Conservation (phyloP, 2,888 invertebrate genomes). For the Drosophila ezoana region DNA sequence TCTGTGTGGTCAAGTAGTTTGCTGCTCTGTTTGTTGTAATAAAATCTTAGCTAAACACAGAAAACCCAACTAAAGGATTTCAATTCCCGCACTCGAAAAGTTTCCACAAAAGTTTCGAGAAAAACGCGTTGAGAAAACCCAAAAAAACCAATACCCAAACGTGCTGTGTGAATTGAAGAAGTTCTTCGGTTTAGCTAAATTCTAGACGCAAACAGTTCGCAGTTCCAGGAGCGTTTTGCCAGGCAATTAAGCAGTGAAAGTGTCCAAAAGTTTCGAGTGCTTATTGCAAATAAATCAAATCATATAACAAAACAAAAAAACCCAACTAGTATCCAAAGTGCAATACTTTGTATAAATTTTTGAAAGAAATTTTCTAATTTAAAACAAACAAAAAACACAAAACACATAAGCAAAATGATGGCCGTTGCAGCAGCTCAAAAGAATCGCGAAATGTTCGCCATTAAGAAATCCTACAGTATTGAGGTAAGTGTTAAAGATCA, state of each 20-base stretch:
- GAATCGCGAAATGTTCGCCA: slow-evolving; percentile 98
- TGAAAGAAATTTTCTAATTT: slow-evolving; percentile 47
- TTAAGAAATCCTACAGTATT: slow-evolving; percentile 98
- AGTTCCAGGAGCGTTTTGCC: slow-evolving; percentile 57
- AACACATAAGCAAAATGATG: slow-evolving; percentile 87
- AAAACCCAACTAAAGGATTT: slow-evolving; percentile 15
- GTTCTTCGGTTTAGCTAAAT: slow-evolving; percentile 71
- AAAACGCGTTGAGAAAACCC: slow-evolving; percentile 68
- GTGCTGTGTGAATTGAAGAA: slow-evolving; percentile 55
- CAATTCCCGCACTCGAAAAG: slow-evolving; percentile 33
- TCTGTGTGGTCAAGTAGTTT: slow-evolving; percentile 83
- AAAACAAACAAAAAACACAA: slow-evolving; percentile 71
- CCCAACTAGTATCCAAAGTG: slow-evolving; percentile 79
- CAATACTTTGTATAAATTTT: slow-evolving; percentile 79
- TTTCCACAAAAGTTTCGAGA: slow-evolving; percentile 39
- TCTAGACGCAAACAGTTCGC: slow-evolving; percentile 80
- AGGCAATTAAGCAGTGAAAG: slow-evolving; percentile 83
- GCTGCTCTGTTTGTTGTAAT: slow-evolving; percentile 84
- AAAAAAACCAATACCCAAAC: slow-evolving; percentile 28
- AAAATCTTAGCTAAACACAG: slow-evolving; percentile 77
- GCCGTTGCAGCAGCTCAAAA: slow-evolving; percentile 96
- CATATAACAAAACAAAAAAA: slow-evolving; percentile 29
- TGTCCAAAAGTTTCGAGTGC: slow-evolving; percentile 81
- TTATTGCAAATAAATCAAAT: no score
- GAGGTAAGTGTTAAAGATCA: slow-evolving; percentile 90